Evolutionary conservation across 2,797 vertebrate genomes (phyloP), one percentile per base, ranked within the genome.

Genomic region (Acanthurus lineatus): DNA sequence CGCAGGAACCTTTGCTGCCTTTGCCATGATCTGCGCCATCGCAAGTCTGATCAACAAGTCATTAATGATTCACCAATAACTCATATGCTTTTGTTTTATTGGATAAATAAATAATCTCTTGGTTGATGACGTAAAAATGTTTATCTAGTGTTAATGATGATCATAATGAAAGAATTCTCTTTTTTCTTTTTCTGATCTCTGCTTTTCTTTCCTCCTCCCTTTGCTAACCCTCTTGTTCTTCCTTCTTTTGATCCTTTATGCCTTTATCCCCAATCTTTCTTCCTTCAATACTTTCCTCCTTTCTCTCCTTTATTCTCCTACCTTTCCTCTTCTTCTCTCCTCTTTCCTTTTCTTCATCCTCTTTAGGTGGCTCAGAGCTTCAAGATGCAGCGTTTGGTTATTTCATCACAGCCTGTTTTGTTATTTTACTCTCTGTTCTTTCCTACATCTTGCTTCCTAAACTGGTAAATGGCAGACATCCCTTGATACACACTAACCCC

Each of bases 321-420:
- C 14, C 44, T 12, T 14, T 14, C 44, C 12, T 45, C 14, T 12
- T 42, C 40, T 40, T 10, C 40, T 40, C 10, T 12, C 12, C 12
- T 45, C 14, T 14, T 19, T 20, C 3, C 5, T 1, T 9, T 12
- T 2, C 10, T 11, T 25, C 70, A n/a, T 62, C 15, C 2, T 32
- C 45, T 6, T 19, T 60, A 97, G 96, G 94, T 73, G 94, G 94
- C 0, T 81, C 92, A 2, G 92, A 95, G 6, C 64, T 91, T 1
- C 77, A 93, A 32, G 93, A 94, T 3, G 92, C 95, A 0, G 96
- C 96, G 0, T 90, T 97, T 12, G 95, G 94, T 15, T 97, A 97
- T 74, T 97, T 97, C 77, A 88, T 96, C 81, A 96, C 95, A 0
- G 96, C 96, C 7, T 97, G 96, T n/a, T 85, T 81, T 17, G 96